phyloP scores from a whole-genome alignment of 2,797 vertebrate genomes.

The Semaprochilodus insignis region DNA sequence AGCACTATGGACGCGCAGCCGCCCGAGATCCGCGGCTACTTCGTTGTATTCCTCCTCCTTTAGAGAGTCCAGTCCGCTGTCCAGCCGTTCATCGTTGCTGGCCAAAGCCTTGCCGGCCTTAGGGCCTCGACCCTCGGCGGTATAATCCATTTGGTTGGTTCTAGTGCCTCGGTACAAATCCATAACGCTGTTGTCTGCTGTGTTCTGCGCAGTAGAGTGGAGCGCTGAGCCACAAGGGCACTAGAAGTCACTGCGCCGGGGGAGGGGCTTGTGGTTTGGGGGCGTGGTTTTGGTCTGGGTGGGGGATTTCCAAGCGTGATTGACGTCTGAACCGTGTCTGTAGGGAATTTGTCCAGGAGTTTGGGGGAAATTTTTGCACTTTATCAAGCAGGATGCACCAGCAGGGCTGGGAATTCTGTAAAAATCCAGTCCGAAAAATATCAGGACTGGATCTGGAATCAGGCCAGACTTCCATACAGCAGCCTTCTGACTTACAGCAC shows the following conservation, averaged over 20 bases:
- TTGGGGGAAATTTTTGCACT: slow-evolving; percentile 39
- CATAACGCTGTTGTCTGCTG: background rate
- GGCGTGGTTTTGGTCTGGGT: slow-evolving; percentile 57
- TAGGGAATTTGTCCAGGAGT: slow-evolving; percentile 42
- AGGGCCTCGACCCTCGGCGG: slow-evolving; percentile 57
- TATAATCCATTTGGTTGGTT: slow-evolving; percentile 2
- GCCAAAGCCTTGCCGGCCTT: slow-evolving; percentile 72
- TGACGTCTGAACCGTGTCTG: slow-evolving; percentile 33
- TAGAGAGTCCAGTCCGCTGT: slow-evolving; percentile 94
- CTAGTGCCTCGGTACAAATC: background rate
- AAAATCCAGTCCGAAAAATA: too few species aligned
- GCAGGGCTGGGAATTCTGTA: background rate
- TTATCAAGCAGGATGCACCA: slow-evolving; percentile 24
- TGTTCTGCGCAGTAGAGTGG: background rate
- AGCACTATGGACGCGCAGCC: slow-evolving; percentile 76
- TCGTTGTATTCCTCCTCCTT: slow-evolving; percentile 90
- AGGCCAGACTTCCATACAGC: too few species aligned
- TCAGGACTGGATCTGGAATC: too few species aligned
- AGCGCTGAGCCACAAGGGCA: background rate
- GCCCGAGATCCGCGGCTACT: slow-evolving; percentile 82
- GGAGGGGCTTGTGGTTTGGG: slow-evolving; percentile 51
- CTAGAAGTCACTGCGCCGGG: slow-evolving; percentile 9
- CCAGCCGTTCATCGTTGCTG: slow-evolving; percentile 85
- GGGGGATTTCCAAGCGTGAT: slow-evolving; percentile 84
- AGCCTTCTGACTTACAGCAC: too few species aligned